Percentiles rank a stretch among this genome's conserved stretches.
These are phyloP conservation scores for Aleadryas rufinucha DNA, from an alignment of 2,113 vertebrate genomes.

Conservation along the genomic window DNA sequence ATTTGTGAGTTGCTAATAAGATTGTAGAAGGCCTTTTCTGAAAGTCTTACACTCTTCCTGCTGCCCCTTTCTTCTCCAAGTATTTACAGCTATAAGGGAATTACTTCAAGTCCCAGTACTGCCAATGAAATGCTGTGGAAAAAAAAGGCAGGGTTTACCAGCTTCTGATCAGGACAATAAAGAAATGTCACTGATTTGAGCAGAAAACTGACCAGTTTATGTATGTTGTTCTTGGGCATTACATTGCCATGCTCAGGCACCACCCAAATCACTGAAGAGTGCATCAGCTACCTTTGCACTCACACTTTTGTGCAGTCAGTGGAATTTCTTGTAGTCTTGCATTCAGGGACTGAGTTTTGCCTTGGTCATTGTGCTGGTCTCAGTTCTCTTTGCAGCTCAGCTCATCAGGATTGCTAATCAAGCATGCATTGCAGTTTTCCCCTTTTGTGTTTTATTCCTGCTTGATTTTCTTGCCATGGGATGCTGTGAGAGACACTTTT, in stretches of 20 bases:
- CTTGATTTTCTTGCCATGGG: background rate
- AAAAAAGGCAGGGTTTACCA: background rate
- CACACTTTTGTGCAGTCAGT: background rate
- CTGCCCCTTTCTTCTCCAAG: background rate
- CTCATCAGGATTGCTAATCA: background rate
- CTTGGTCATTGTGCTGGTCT: background rate
- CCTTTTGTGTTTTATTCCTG: background rate
- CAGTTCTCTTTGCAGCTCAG: background rate
- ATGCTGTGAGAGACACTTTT: background rate
- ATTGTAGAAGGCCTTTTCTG: background rate
- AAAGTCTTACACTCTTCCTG: background rate
- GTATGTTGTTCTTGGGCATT: background rate
- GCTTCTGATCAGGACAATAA: background rate
- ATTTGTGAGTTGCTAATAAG: background rate
- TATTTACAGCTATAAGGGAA: background rate
- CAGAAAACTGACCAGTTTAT: background rate
- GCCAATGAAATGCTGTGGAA: background rate
- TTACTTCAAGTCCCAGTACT: background rate
- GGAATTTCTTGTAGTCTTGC: background rate
- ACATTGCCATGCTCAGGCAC: background rate
- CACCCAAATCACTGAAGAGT: background rate
- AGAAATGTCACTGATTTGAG: background rate
- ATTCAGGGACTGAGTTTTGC: background rate
- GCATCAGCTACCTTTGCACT: background rate
- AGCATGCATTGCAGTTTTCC: background rate